Percentiles rank a stretch among this genome's conserved stretches.
Conservation (phyloP, 1,140 invertebrate species). For the Drosophila cardini region DNA sequence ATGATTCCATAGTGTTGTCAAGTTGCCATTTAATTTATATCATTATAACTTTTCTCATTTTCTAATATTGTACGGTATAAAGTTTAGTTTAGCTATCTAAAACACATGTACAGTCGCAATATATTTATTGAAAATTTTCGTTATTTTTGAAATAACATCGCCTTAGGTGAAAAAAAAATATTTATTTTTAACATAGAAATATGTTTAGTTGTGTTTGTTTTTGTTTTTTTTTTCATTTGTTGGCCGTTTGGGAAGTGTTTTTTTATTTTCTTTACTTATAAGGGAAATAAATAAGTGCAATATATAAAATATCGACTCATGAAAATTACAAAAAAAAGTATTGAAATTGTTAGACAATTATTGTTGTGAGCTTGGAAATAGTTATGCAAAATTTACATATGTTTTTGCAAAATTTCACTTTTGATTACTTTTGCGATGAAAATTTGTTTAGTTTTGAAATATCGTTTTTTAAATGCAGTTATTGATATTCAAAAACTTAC, state of each 20-base stretch:
- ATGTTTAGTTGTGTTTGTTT: slow-evolving; percentile 19
- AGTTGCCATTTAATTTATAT: slow-evolving; percentile 44
- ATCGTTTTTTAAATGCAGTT: slow-evolving; percentile 66
- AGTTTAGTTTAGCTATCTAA: slow-evolving; percentile 76
- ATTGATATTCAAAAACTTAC: slow-evolving; percentile 62
- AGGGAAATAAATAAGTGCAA: slow-evolving; percentile 27
- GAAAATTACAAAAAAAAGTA: slow-evolving; percentile 41
- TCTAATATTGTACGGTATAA: slow-evolving; percentile 77
- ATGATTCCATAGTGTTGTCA: slow-evolving; percentile 51
- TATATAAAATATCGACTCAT: slow-evolving; percentile 29
- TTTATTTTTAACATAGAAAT: slow-evolving; percentile 48
- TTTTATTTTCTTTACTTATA: slow-evolving; percentile 22
- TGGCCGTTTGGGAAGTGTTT: slow-evolving; percentile 49
- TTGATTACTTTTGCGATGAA: slow-evolving; percentile 53
- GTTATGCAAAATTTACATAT: slow-evolving; percentile 10
- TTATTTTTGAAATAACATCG: slow-evolving; percentile 73
- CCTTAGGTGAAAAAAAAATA: slow-evolving; percentile 50
- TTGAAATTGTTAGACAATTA: slow-evolving; percentile 51
- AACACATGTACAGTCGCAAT: slow-evolving; percentile 74
- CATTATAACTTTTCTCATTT: slow-evolving; percentile 47
- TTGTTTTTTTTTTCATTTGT: slow-evolving; percentile 9
- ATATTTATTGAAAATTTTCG: slow-evolving; percentile 61
- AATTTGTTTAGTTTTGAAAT: slow-evolving; percentile 29
- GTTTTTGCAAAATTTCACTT: slow-evolving; percentile 30
- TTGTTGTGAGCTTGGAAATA: slow-evolving; percentile 42